Evolutionary conservation across 2,113 vertebrate species (phyloP), one percentile per base, ranked within the genome.

Genomic region (Chaenocephalus aceratus): DNA sequence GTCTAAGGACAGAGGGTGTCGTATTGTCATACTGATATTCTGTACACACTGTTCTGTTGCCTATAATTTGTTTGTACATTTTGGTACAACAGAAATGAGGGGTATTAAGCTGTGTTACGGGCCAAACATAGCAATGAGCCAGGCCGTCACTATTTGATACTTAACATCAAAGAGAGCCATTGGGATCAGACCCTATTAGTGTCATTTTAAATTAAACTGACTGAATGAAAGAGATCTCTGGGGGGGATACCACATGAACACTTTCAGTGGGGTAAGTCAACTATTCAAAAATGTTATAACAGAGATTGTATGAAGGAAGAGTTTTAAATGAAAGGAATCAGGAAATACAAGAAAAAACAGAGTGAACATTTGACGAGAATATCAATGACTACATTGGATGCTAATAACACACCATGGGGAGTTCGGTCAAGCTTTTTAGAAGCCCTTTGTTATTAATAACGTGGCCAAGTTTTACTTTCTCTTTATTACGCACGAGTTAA

Each of bases 361-460:
- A 48, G 1, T 41, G 59, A 66, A 71, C 56, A 63, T 78, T 60
- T 56, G 58, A 72, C 53, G 6, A 21, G 48, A 26, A 79, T 54
- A 46, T 77, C 58, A 87, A 75, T 16, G 59, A 72, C 72, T 79
- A 57, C 68, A 75, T 73, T 67, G 67, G 67, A 72, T 75, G 62
- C 83, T 83, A 86, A 83, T 77, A 84, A 73, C 70, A 44, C 46
- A 78, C 63, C 78, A 60, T 30, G 0, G 75, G 72, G 85, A 83
- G 74, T 83, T 85, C 72, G 82, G 85, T 85, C 82, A 82, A 86
- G 85, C 83, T 76, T 82, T 69, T 90, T 79, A 77, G 52, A 79
- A 71, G 45, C 67, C 21, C 58, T 85, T 87, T 90, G 77, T 86
- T 80, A 84, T 68, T 67, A 86, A 80, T 26, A 78, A 21, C 21